These are phyloP conservation scores for Pseudomyrmex sp. DNA, from an alignment of 1,140 invertebrate genomes.

Conservation along the genomic window DNA sequence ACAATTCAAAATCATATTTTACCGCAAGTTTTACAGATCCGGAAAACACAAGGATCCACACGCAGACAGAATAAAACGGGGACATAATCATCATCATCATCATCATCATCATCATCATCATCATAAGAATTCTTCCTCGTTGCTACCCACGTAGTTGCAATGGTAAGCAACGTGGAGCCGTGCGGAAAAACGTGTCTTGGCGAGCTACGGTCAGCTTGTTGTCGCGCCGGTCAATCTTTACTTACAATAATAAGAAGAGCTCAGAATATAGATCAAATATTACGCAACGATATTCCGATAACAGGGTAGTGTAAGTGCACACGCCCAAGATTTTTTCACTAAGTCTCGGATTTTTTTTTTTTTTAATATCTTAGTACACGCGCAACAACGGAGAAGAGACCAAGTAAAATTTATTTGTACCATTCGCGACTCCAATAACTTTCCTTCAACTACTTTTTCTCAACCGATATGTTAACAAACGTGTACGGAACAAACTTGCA, in stretches of 20 bases:
- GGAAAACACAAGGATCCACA: neutral
- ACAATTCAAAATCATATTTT: no score
- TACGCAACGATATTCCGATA: conserved; percentile 1
- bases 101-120: neutral
- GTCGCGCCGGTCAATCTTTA: conserved; percentile 18
- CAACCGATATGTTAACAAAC: neutral
- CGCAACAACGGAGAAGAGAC: no score
- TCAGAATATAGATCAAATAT: conserved; percentile 3
- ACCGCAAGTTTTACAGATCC: neutral
- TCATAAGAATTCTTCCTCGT: neutral
- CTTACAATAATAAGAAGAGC: neutral
- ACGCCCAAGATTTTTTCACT: no score
- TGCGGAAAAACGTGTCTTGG: conserved; percentile 1
- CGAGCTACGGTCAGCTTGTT: conserved; percentile 19
- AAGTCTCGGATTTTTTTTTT: neutral
- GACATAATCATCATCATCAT: conserved; percentile 18
- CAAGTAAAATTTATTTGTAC: no score
- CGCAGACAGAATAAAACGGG: conserved; percentile 25
- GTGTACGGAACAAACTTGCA: no score
- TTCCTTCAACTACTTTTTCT: no score
- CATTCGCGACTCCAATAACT: no score
- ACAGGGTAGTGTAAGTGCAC: neutral
- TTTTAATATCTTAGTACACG: neutral
- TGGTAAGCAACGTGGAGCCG: neutral
- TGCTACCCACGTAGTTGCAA: conserved; percentile 34